Base-by-base conservation (phyloP, 2,888 invertebrate species). In the Dioctria rufipes region DNA sequence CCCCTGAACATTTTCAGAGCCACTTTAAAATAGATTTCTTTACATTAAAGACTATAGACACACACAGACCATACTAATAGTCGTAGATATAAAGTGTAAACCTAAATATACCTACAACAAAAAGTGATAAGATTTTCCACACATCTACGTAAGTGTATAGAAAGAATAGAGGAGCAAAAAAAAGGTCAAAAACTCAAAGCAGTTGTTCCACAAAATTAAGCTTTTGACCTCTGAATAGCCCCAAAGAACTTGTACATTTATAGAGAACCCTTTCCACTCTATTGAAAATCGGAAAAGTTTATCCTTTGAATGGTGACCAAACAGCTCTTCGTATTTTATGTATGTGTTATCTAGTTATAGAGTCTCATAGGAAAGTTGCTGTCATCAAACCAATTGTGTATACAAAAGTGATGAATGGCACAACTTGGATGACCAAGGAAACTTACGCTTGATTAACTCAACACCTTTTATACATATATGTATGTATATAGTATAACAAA, bases 351-450 rank as follows among this genome's bases (percentile, higher is more conserved):
- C 46, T 67, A 67, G 71, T 71, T 71, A 25, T 25, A 51, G 71
- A n/a, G 39, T 39, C 25, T 42, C 58, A 73, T 5, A 5, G 58
- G 42, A 60, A 73, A 73, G 58, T 73, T 40, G 58, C 58, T 78
- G 63, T 78, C 69, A 81, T 69, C 67, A 51, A 49, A 43, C 25
- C 80, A 80, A 80, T 80, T 80, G 69, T 80, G 80, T 63, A 25
- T 25, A 71, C 61, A 78, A 78, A 78, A 63, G 46, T 81, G 81
- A 81, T 80, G 80, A 80, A 80, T 80, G 80, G 69, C n/a, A 25
- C 25, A 25, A 25, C 25, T 42, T 40, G 51, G 61, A 80, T 80
- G 60, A 51, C 39, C 61, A 60, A 25, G 40, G 60, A 69, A 79
- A 39, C 54, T 71, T 71, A 42, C 54, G 71, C 71, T 51, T 54